Base-by-base conservation (phyloP, 2,113 vertebrate genomes). In the Capreolus pygargus region DNA sequence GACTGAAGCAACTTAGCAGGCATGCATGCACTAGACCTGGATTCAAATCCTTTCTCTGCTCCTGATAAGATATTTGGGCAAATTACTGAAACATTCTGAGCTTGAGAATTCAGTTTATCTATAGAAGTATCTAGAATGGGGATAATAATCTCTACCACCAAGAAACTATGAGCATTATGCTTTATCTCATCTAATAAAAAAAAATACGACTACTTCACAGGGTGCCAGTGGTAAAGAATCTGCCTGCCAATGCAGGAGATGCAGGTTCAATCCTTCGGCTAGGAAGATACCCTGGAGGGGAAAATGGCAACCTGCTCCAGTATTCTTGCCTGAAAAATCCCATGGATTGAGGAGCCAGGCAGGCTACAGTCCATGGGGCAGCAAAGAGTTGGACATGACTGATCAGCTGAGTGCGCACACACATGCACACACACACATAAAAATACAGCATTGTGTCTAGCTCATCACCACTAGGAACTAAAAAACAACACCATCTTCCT, bases 331-430 rank as follows among this genome's bases (percentile, higher is more conserved):
- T 74, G 36, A 74, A 74, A 74, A 39, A 25, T 25, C 36, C 64
- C n/a, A 39, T 25, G 70, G 21, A 39, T 2, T 13, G 67, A 74
- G 36, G 67, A 74, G 36, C 67, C 67, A 74, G 67, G 36, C 36
- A 39, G 67, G 67, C 70, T 43, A 39, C 2, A 74, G 64, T 70
- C 19, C n/a, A 36, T 21, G n/a, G 9, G n/a, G n/a, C n/a, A 43
- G 70, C 70, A 74, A 39, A 25, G 70, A 74, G 70, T 25, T 43
- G 36, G 70, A 74, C 21, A 74, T 74, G 36, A 43, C 70, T 74
- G 70, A 43, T 21, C 0, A 5, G 36, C 25, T 74, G 6, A 74
- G 70, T n/a, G 17, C 0, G 0, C 0, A 2, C 17, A 67, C 36
- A 74, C 21, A 7, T n/a, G 61, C 19, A 70, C n/a, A 39, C 9